Percentiles rank a stretch among this genome's conserved stretches.
phyloP scores from a whole-genome alignment of 2,113 vertebrate genomes.

The Xenopus laevis region DNA sequence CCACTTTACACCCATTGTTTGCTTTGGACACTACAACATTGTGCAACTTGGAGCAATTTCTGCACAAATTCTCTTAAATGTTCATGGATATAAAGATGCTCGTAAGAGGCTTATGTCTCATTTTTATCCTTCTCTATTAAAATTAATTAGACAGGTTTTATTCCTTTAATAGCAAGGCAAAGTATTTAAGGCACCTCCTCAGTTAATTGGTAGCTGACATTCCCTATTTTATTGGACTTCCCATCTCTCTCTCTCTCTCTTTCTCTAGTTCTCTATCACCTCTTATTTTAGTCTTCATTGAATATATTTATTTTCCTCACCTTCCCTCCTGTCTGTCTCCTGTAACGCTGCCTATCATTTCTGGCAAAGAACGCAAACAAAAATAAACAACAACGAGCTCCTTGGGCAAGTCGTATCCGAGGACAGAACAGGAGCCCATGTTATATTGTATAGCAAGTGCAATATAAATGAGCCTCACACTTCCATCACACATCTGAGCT shows the following conservation, averaged over 20 bases:
- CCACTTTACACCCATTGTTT: too few relatives aligned
- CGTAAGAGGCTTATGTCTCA: background rate
- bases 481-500: background rate
- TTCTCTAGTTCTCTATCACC: background rate
- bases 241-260: background rate
- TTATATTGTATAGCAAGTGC: background rate
- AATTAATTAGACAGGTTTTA: constrained; percentile 12
- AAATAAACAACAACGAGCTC: background rate
- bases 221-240: background rate
- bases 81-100: background rate
- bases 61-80: too few relatives aligned
- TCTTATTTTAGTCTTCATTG: background rate
- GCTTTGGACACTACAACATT: too few relatives aligned
- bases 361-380: background rate
- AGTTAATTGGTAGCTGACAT: background rate
- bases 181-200: background rate
- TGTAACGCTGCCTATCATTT: background rate
- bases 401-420: background rate
- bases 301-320: too few relatives aligned
- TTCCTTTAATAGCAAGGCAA: background rate
- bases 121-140: constrained; percentile 3
- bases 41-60: too few relatives aligned
- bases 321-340: too few relatives aligned
- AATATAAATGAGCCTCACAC: constrained; percentile 9
- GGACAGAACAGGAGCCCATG: background rate